Percentiles rank a stretch among this genome's conserved stretches.
Conservation (phyloP, 2,888 invertebrate species). For the Ligdia adustata region DNA sequence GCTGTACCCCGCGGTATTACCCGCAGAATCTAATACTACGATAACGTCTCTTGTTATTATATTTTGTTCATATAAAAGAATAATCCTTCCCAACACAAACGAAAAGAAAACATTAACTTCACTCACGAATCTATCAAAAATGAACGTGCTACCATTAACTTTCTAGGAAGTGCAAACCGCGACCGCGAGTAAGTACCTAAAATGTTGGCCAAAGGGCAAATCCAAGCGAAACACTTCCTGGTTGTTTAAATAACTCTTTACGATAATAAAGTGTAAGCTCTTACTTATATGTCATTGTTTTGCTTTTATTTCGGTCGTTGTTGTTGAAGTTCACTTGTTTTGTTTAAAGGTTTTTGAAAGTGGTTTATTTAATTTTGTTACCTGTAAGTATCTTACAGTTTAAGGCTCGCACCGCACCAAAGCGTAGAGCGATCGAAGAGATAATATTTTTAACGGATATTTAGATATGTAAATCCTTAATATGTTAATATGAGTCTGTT, state of each 20-base stretch:
- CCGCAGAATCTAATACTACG: too few species aligned
- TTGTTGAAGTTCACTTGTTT: background rate
- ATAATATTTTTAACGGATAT: too few species aligned
- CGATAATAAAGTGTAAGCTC: conserved; percentile 1
- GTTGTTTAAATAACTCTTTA: conserved; percentile 9
- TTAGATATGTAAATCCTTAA: too few species aligned
- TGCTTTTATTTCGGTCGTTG: background rate
- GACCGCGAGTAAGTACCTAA: too few species aligned
- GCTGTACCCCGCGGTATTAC: too few species aligned
- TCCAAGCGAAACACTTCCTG: conserved; percentile 11
- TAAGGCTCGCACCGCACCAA: too few species aligned
- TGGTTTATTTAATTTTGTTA: background rate
- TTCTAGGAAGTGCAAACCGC: conserved; percentile 15
- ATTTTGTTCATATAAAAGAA: too few species aligned
- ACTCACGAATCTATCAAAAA: conserved; percentile 1
- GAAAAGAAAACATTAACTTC: conserved; percentile 5
- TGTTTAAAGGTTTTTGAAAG: background rate
- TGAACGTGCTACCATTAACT: conserved; percentile 15
- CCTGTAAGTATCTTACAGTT: too few species aligned
- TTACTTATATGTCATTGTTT: background rate
- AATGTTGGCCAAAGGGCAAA: conserved; percentile 15
- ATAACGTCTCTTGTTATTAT: too few species aligned
- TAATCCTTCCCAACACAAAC: conserved; percentile 7
- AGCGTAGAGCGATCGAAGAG: too few species aligned
- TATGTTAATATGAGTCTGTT: too few species aligned